phyloP scores from a whole-genome alignment of 2,113 vertebrate species.

The Gila orcuttii region DNA sequence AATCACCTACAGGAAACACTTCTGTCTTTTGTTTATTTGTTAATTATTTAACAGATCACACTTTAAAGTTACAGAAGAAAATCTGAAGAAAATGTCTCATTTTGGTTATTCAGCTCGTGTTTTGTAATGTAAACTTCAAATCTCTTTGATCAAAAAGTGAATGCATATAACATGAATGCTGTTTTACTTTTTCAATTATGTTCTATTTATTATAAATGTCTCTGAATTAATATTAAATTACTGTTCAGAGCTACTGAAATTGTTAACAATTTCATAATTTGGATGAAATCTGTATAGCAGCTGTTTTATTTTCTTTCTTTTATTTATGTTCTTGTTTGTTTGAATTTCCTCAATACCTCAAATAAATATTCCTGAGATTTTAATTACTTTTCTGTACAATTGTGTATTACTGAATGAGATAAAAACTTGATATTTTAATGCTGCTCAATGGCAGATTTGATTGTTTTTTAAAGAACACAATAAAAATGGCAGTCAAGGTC shows the following conservation, averaged over 20 bases:
- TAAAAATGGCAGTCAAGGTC: too few relatives aligned
- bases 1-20: background rate
- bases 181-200: background rate
- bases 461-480: too few relatives aligned
- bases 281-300: background rate
- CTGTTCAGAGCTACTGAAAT: background rate
- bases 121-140: conserved; percentile 6
- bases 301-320: background rate
- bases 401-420: background rate
- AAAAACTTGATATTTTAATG: background rate
- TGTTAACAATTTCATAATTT: too few relatives aligned
- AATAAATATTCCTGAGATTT: background rate
- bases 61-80: background rate
- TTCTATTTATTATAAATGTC: conserved; percentile 25
- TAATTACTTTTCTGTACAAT: background rate
- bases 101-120: background rate
- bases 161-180: background rate
- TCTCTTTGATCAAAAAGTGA: background rate
- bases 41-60: background rate
- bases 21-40: background rate
- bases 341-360: background rate
- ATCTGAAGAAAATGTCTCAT: too few relatives aligned
- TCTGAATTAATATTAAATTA: conserved; percentile 1
- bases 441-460: background rate
- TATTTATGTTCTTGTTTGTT: background rate